Base-by-base conservation (phyloP, 2,888 invertebrate species). In the Eristalis arbustorum region DNA sequence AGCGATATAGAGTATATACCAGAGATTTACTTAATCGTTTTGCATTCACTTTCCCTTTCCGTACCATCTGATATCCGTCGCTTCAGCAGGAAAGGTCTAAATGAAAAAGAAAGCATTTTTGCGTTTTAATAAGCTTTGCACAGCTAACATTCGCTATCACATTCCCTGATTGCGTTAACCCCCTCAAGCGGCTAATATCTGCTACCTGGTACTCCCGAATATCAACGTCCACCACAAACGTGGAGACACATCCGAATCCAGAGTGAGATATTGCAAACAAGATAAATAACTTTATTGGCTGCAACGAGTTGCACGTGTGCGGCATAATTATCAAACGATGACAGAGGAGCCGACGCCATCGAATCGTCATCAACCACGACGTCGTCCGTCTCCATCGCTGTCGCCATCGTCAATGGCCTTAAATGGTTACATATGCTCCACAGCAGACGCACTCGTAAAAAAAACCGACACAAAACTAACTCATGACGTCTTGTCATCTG, bases 261-360 rank as follows among this genome's bases (percentile, higher is more conserved):
- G 74, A 80, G 74, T 80, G 74, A 80, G 80, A 80, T 80, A 80
- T 80, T 80, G 62, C 62, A 59, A 68, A 69, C 74, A 42, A 81
- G 63, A 84, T 75, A 76, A 84, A 89, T 80, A 80, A 80, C 82
- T 76, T 83, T 77, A 77, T 77, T 83, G 69, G 80, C 59, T 81
- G 80, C 80, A 76, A 83, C 84, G 75, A 80, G 72, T n/a, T 88
- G 85, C 88, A 88, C 88, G 88, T 88, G 88, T 78, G 68, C 84
- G 80, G 88, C 85, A 88, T 88, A 88, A 83, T 88, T 85, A 88
- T 82, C 72, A 75, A 63, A 62, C 74, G 63, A 74, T 74, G 68
- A 80, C 80, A 80, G 80, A 74, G 74, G 63, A 56, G 80, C 74
- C 74, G 68, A 68, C 80, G 68, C 68, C 80, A 18, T 40, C 37